Evolutionary conservation across 1,140 invertebrate genomes (phyloP).

Genomic region (Leucophenga varia): DNA sequence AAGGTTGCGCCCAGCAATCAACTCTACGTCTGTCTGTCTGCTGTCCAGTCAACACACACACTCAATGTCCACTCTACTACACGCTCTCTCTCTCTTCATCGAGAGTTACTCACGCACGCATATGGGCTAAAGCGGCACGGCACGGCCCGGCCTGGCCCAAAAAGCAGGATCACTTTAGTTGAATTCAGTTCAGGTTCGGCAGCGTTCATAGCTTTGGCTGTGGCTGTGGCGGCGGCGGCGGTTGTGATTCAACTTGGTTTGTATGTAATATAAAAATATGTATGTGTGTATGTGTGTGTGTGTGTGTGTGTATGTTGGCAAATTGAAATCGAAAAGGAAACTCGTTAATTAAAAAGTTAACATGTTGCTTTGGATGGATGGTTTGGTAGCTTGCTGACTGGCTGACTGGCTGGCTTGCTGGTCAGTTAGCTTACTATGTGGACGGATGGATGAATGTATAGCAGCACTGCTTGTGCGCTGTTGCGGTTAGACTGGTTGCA

Average conservation of each 20-base stretch:
- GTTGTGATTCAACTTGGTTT: conserved; percentile 33
- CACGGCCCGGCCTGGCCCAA: no score
- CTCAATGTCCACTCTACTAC: no score
- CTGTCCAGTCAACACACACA: no score
- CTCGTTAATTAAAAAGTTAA: conserved; percentile 57
- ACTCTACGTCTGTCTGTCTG: no score
- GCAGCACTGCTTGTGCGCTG: no score
- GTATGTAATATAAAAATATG: no score
- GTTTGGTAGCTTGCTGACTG: not conserved
- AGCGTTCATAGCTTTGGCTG: not conserved
- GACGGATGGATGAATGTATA: no score
- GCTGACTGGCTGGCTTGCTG: not conserved
- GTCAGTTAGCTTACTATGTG: no score
- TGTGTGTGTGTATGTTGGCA: conserved; percentile 34
- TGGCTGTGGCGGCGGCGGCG: not conserved
- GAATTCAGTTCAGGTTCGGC: not conserved
- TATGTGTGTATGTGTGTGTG: conserved; percentile 30
- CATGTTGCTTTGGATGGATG: conserved; percentile 24
- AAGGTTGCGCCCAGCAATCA: conserved; percentile 36
- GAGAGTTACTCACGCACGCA: no score
- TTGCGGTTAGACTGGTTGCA: conserved; percentile 11
- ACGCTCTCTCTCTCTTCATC: no score
- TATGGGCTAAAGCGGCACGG: no score
- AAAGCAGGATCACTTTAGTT: no score
- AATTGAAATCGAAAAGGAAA: conserved; percentile 56